Conservation (phyloP, 2,113 vertebrate genomes). For the Crotalus viridis region DNA sequence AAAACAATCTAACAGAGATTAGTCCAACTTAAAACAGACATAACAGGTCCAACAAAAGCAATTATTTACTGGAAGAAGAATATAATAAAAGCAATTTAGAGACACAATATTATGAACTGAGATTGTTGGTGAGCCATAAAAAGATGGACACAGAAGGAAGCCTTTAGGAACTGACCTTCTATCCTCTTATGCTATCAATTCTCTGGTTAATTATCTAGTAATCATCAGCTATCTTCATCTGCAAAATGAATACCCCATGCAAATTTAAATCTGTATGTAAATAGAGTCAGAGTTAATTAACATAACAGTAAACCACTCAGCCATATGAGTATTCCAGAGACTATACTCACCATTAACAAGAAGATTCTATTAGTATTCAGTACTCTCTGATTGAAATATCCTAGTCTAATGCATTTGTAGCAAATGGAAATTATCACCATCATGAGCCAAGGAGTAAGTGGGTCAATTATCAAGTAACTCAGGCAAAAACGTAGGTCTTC, state of each 20-base stretch:
- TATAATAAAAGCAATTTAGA: conserved; percentile 60
- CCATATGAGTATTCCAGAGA: conserved; percentile 50
- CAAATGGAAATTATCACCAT: background rate
- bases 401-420: conserved; percentile 2
- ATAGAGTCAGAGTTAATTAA: conserved; percentile 63
- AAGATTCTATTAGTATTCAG: conserved; percentile 34
- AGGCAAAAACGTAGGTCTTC: conserved; percentile 35
- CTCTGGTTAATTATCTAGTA: conserved; percentile 64
- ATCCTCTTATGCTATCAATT: conserved; percentile 48
- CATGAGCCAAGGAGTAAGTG: conserved; percentile 31
- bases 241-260: conserved; percentile 53
- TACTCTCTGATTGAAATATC: conserved; percentile 19
- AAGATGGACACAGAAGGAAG: conserved; percentile 45
- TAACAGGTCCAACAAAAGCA: conserved; percentile 49
- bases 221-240: conserved; percentile 52
- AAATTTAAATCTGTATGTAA: conserved; percentile 57
- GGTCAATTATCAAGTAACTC: background rate
- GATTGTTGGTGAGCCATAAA: conserved; percentile 47
- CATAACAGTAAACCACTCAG: conserved; percentile 43
- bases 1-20: conserved; percentile 25
- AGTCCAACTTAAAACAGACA: conserved; percentile 1
- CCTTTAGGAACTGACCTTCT: conserved; percentile 51
- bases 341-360: conserved; percentile 32
- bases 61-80: conserved; percentile 35
- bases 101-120: conserved; percentile 54